These are phyloP conservation scores for Sesamia nonagrioides DNA, from an alignment of 1,140 invertebrate species.

Conservation along the genomic window DNA sequence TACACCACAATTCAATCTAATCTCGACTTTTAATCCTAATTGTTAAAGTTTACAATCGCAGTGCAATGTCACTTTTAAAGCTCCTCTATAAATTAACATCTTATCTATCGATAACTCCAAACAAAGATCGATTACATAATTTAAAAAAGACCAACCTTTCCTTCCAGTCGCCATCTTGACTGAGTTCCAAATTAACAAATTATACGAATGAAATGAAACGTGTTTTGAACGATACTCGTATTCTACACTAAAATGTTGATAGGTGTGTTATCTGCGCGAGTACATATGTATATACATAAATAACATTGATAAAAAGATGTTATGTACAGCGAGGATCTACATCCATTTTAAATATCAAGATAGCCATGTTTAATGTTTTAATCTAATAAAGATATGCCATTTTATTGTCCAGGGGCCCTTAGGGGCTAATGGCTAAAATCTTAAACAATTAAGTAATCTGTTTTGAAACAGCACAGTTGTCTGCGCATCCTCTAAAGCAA, in stretches of 20 bases:
- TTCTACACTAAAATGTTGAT: conserved; percentile 43
- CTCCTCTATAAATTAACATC: background rate
- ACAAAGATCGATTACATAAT: background rate
- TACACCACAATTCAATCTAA: background rate
- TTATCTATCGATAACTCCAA: background rate
- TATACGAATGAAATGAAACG: conserved; percentile 23
- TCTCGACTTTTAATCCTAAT: background rate
- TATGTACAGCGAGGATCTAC: background rate
- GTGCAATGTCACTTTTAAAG: background rate
- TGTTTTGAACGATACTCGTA: conserved; percentile 24
- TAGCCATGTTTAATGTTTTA: conserved; percentile 6
- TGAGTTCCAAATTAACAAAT: conserved; percentile 2
- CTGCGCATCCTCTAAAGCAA: too few relatives aligned
- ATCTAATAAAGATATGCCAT: background rate
- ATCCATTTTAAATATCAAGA: conserved; percentile 30
- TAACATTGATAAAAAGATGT: conserved; percentile 34
- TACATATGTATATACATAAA: background rate
- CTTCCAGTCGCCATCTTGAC: conserved; percentile 56
- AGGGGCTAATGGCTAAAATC: too few relatives aligned
- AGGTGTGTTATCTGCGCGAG: conserved; percentile 20
- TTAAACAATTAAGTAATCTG: too few relatives aligned
- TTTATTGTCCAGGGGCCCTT: too few relatives aligned
- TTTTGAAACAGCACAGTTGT: too few relatives aligned
- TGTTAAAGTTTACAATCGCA: background rate
- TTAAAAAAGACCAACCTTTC: conserved; percentile 58